Evolutionary conservation across 2,113 vertebrate species (phyloP).

Genomic region (Lepus europaeus): DNA sequence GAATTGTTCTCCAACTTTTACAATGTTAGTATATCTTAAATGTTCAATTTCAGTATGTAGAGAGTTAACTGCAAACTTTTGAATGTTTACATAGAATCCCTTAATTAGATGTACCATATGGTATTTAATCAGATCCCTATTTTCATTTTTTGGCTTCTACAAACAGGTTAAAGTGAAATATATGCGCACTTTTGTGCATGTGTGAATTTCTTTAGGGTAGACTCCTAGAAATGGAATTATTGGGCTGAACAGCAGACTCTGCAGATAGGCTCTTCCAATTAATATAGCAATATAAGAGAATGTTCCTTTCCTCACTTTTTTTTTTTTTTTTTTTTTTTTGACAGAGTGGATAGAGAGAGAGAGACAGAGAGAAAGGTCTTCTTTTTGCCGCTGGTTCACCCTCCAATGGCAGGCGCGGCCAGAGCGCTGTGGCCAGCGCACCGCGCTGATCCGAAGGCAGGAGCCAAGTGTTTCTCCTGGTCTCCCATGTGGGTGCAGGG

Average conservation of each 20-base stretch:
- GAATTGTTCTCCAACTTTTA: neutral
- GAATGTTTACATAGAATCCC: neutral
- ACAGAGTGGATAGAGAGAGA: too few species aligned
- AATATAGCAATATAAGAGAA: neutral
- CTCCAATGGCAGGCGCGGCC: too few species aligned
- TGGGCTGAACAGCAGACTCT: neutral
- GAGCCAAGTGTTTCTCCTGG: too few species aligned
- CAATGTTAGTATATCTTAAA: neutral
- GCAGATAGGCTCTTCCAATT: neutral
- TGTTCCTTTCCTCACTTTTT: neutral
- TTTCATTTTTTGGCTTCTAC: conserved; percentile 29
- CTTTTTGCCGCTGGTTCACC: too few species aligned
- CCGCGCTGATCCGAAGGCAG: too few species aligned
- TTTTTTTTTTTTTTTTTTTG: too few species aligned
- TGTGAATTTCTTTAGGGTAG: neutral
- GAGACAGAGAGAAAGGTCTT: too few species aligned
- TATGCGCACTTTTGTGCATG: neutral
- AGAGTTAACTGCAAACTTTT: neutral
- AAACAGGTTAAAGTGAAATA: neutral
- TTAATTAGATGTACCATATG: neutral
- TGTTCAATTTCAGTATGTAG: neutral
- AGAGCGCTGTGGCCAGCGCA: too few species aligned
- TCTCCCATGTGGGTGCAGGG: too few species aligned
- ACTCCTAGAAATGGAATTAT: conserved; percentile 17
- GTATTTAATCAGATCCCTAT: conserved; percentile 39